Conservation (phyloP, 92 coral and sea anemone genomes). For the Heteractis magnifica region DNA sequence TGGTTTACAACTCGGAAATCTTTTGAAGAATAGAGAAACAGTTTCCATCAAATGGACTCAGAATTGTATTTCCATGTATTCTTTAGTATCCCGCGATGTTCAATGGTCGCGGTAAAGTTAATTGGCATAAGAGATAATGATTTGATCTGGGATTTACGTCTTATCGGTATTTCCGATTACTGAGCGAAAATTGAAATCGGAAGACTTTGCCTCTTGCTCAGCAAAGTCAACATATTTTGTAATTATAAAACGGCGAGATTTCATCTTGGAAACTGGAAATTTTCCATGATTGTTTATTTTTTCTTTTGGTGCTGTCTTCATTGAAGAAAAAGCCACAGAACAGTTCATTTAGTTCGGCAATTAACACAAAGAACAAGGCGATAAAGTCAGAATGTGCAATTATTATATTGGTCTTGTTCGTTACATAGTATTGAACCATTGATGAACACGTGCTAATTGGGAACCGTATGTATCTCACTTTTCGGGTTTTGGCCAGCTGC, state of each 20-base stretch:
- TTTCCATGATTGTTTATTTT: not conserved
- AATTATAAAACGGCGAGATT: not conserved
- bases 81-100: not conserved
- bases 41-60: not conserved
- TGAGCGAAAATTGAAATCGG: not conserved
- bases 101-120: not conserved
- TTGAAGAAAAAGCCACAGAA: not conserved
- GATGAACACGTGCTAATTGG: not conserved
- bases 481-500: not conserved
- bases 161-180: not conserved
- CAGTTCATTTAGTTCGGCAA: not conserved
- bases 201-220: not conserved
- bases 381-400: too few species aligned
- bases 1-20: not conserved
- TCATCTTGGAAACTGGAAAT: not conserved
- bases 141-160: not conserved
- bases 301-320: not conserved
- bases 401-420: not conserved
- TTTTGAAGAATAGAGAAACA: not conserved
- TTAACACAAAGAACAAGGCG: too few species aligned
- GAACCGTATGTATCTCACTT: not conserved
- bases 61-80: not conserved
- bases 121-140: conserved; percentile 1
- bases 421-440: not conserved
- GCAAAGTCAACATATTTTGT: not conserved